Conservation (phyloP, 2,888 invertebrate genomes). For the Rhamnusium bicolor region DNA sequence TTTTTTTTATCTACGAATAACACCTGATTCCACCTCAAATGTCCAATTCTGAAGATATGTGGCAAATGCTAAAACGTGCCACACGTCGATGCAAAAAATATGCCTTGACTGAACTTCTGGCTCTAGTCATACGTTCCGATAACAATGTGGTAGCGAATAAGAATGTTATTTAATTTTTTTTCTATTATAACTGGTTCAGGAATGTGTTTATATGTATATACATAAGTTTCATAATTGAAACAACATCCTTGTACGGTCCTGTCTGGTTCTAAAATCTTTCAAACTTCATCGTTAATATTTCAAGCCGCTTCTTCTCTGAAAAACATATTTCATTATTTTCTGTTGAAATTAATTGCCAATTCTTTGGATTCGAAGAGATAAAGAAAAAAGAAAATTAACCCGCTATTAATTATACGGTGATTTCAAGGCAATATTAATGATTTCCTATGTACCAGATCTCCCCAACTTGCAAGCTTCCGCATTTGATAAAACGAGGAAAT, state of each 20-base stretch:
- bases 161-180: no score
- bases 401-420: background rate
- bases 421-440: slow-evolving; percentile 6
- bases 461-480: background rate
- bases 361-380: background rate
- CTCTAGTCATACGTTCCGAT: no score
- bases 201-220: no score
- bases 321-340: background rate
- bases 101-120: no score
- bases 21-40: no score
- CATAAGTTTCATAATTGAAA: no score
- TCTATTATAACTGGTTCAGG: no score
- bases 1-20: no score
- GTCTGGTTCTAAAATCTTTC: background rate
- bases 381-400: background rate
- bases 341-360: background rate
- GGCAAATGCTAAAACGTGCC: no score
- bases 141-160: no score
- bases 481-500: slow-evolving; percentile 12
- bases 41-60: no score
- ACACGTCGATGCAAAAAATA: no score
- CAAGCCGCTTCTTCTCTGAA: background rate
- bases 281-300: background rate
- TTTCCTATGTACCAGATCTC: background rate
- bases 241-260: background rate